phyloP scores from a whole-genome alignment of 2,888 invertebrate species.

The Tinea semifulvella region DNA sequence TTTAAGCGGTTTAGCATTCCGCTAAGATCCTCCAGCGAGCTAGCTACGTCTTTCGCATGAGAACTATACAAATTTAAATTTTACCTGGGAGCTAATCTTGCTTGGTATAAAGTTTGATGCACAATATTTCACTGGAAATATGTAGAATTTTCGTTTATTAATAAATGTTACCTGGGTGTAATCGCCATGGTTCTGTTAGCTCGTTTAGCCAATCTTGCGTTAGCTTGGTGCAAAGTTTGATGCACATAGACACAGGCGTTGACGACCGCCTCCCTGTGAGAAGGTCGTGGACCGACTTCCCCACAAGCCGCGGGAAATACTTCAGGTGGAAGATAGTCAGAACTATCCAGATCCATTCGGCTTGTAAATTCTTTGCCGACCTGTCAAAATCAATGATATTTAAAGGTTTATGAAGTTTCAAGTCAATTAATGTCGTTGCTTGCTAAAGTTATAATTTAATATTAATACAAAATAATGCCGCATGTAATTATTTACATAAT shows the following conservation, averaged over 20 bases:
- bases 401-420: not conserved
- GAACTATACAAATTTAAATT: too few species aligned
- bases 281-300: slow-evolving; percentile 76
- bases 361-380: slow-evolving; percentile 96
- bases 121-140: too few species aligned
- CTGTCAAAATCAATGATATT: slow-evolving; percentile 30
- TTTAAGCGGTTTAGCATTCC: too few species aligned
- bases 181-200: slow-evolving; percentile 97
- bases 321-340: slow-evolving; percentile 86
- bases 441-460: too few species aligned
- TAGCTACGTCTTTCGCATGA: too few species aligned
- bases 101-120: too few species aligned
- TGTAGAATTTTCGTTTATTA: too few species aligned
- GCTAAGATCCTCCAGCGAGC: too few species aligned
- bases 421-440: slow-evolving; percentile 5
- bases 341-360: slow-evolving; percentile 91
- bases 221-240: slow-evolving; percentile 95
- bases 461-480: too few species aligned
- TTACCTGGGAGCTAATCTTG: too few species aligned
- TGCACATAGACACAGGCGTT: slow-evolving; percentile 99
- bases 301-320: slow-evolving; percentile 91
- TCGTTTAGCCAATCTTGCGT: slow-evolving; percentile 87
- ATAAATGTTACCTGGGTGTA: slow-evolving; percentile 77
- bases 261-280: slow-evolving; percentile 95
- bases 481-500: too few species aligned